These are phyloP conservation scores for Tridacna gigas DNA, from an alignment of 2,888 invertebrate genomes.

Conservation along the genomic window DNA sequence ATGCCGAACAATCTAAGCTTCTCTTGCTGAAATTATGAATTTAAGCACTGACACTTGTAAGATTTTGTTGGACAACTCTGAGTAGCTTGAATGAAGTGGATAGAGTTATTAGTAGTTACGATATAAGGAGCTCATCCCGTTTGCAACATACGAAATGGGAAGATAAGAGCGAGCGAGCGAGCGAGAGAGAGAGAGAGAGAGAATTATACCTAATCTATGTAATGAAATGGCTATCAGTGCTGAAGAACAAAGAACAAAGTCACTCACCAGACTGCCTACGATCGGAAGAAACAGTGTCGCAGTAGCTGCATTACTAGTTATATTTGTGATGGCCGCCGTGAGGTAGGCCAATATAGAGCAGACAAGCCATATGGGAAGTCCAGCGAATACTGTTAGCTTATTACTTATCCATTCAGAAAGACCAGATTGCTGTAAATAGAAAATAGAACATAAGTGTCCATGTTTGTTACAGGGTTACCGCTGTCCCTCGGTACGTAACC, in stretches of 20 bases:
- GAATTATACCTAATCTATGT: too few species aligned
- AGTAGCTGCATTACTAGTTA: conserved; percentile 76
- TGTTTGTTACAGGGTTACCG: too few species aligned
- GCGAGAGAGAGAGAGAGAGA: too few species aligned
- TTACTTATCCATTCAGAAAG: conserved; percentile 72
- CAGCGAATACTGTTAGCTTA: conserved; percentile 64
- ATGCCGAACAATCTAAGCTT: too few species aligned
- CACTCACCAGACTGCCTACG: conserved; percentile 71
- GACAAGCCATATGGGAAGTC: conserved; percentile 66
- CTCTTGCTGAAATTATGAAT: background rate
- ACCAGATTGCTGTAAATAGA: conserved; percentile 70
- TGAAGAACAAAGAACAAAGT: too few species aligned
- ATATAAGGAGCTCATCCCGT: background rate
- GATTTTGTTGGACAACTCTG: background rate
- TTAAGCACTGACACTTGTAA: background rate
- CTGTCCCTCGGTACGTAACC: too few species aligned
- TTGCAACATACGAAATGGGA: too few species aligned
- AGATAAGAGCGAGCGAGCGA: too few species aligned
- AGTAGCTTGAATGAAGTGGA: background rate
- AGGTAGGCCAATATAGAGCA: conserved; percentile 67
- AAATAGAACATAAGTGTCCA: background rate
- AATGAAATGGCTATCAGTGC: too few species aligned
- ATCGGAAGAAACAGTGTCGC: conserved; percentile 76
- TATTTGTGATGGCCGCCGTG: conserved; percentile 73
- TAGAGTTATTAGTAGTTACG: too few species aligned